These are phyloP conservation scores for Nesoenas mayeri DNA, from an alignment of 2,113 vertebrate genomes.

Conservation along the genomic window DNA sequence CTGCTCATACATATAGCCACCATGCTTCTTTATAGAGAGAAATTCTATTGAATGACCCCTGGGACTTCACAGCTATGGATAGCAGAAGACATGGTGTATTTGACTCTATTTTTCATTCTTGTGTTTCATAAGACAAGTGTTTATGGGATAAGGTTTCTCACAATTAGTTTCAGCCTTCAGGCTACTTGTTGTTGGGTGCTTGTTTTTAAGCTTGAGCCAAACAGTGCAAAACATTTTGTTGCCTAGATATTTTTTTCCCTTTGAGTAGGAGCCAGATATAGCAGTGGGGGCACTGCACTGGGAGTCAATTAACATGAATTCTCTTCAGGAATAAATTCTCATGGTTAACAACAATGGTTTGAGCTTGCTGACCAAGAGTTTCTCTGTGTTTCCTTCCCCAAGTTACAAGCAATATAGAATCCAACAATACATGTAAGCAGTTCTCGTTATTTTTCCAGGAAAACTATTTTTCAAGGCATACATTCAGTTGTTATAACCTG, in stretches of 20 bases:
- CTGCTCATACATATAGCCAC: background rate
- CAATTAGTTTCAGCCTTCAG: background rate
- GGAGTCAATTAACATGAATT: background rate
- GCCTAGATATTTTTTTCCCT: conserved; percentile 7
- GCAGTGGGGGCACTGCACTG: background rate
- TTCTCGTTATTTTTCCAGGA: background rate
- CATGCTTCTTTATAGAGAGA: background rate
- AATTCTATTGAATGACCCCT: background rate
- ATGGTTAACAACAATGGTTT: background rate
- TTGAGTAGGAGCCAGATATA: background rate
- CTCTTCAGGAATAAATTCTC: background rate
- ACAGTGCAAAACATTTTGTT: conserved; percentile 13
- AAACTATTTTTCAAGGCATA: background rate
- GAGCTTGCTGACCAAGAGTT: background rate
- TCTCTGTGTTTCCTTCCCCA: rapidly evolving
- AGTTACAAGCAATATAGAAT: background rate
- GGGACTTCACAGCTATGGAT: background rate
- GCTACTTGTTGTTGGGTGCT: background rate
- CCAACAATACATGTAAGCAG: background rate
- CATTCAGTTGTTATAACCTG: background rate
- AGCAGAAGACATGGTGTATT: background rate
- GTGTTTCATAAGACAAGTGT: background rate
- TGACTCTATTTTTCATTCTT: background rate
- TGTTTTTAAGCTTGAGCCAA: conserved; percentile 8
- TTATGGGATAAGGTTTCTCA: background rate